Conservation (phyloP, 2,888 invertebrate species). For the Monochamus alternatus region DNA sequence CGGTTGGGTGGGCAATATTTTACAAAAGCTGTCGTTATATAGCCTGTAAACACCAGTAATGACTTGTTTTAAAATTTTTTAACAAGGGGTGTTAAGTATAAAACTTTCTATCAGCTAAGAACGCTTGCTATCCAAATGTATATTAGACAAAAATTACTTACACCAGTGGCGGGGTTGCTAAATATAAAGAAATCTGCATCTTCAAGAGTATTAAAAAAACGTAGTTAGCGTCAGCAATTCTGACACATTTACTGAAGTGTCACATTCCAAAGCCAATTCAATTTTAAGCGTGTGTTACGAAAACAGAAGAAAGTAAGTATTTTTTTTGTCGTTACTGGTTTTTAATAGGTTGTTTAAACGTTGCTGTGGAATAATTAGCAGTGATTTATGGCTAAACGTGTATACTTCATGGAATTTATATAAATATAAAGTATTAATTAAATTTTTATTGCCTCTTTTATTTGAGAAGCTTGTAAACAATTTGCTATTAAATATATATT, state of each 20-base stretch:
- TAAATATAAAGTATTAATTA: slow-evolving; percentile 33
- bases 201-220: too few relatives aligned
- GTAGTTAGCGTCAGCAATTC: too few relatives aligned
- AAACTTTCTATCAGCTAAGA: slow-evolving; percentile 14
- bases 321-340: slow-evolving; percentile 16
- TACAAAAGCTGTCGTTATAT: slow-evolving; percentile 52
- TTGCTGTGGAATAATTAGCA: slow-evolving; percentile 25
- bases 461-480: slow-evolving; percentile 32
- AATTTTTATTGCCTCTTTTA: slow-evolving; percentile 30
- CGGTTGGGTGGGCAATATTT: slow-evolving; percentile 46
- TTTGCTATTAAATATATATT: slow-evolving; percentile 30
- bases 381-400: slow-evolving; percentile 26
- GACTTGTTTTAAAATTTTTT: slow-evolving; percentile 56
- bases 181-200: too few relatives aligned
- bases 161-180: too few relatives aligned
- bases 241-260: too few relatives aligned
- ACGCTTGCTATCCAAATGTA: neutral
- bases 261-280: too few relatives aligned
- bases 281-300: neutral
- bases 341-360: slow-evolving; percentile 23
- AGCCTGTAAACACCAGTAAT: slow-evolving; percentile 57
- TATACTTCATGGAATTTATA: slow-evolving; percentile 30
- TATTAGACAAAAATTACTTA: too few relatives aligned
- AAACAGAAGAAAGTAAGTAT: slow-evolving; percentile 14
- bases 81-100: slow-evolving; percentile 28